Conservation (phyloP, 1,140 invertebrate genomes). For the Drosophila kikkawai region DNA sequence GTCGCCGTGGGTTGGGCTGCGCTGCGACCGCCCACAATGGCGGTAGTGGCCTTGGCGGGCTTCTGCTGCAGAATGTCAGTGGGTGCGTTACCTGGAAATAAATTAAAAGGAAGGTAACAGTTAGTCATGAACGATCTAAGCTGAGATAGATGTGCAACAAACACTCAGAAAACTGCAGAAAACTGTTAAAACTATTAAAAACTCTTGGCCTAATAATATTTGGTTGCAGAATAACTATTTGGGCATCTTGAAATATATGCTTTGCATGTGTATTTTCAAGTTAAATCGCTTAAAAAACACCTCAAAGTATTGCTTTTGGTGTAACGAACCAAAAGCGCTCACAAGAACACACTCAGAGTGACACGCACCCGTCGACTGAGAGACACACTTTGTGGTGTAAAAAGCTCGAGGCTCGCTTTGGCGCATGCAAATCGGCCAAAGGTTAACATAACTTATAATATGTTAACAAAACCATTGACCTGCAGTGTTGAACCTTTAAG, state of each 20-base stretch:
- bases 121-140: neutral
- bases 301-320: neutral
- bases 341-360: conserved; percentile 26
- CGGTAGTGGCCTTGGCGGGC: conserved; percentile 74
- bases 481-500: conserved; percentile 76
- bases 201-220: neutral
- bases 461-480: conserved; percentile 82
- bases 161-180: neutral
- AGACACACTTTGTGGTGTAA: conserved; percentile 25
- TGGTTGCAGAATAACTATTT: neutral
- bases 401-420: conserved; percentile 10
- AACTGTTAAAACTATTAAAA: neutral
- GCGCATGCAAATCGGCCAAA: conserved; percentile 74
- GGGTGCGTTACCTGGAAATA: conserved; percentile 72
- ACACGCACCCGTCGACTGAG: conserved; percentile 35
- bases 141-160: neutral
- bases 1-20: conserved; percentile 65
- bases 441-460: conserved; percentile 82
- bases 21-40: conserved; percentile 58
- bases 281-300: neutral
- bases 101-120: neutral
- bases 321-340: conserved; percentile 20
- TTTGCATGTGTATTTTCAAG: neutral
- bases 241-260: neutral
- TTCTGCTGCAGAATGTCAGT: conserved; percentile 78